phyloP scores from a whole-genome alignment of 1,140 invertebrate species.

The Dolichoris vasculosae region DNA sequence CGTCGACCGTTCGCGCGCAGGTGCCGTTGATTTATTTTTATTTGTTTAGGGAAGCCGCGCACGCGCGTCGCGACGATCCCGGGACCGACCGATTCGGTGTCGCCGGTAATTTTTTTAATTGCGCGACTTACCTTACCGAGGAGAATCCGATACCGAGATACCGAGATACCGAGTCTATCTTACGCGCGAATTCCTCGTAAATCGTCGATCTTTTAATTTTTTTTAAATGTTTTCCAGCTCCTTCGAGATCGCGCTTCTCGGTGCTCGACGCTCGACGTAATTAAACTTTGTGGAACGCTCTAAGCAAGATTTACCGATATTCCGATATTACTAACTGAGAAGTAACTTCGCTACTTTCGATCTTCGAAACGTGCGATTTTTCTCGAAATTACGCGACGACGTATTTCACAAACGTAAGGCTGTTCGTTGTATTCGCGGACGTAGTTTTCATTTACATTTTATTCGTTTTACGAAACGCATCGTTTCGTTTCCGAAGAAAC shows the following conservation, averaged over 20 bases:
- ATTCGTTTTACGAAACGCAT: no score
- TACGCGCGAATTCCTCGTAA: no score
- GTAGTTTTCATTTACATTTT: no score
- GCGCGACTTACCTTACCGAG: no score
- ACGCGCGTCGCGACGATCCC: not conserved
- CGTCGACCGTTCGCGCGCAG: not conserved
- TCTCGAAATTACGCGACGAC: no score
- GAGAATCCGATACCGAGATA: no score
- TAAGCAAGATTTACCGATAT: not conserved
- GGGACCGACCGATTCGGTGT: not conserved
- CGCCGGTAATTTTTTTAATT: not conserved
- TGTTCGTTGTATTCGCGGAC: no score
- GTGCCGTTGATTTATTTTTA: conserved; percentile 14
- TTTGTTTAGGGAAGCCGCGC: not conserved
- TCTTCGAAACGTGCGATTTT: no score
- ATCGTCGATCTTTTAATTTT: not conserved
- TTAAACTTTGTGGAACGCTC: not conserved
- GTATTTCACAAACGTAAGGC: no score
- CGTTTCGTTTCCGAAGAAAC: no score
- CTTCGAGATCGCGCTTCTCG: not conserved
- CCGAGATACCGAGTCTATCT: no score
- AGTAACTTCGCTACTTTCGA: no score
- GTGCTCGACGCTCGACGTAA: not conserved
- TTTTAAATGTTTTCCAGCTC: not conserved
- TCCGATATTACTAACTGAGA: not conserved